phyloP scores from a whole-genome alignment of 1,140 invertebrate genomes.

The Pseudomyrmex cubaensis region DNA sequence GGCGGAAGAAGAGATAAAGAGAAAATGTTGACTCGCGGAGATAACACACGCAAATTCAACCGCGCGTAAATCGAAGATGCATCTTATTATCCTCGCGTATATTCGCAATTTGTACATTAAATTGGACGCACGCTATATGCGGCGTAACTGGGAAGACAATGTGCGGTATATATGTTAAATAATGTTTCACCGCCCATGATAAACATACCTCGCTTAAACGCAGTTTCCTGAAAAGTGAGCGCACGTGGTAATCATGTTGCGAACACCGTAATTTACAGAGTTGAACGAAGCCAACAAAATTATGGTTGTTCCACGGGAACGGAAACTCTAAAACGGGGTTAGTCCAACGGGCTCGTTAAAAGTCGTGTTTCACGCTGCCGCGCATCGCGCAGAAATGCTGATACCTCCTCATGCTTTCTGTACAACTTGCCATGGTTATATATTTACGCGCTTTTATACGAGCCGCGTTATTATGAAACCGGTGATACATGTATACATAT shows the following conservation, averaged over 20 bases:
- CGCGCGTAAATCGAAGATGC: not conserved
- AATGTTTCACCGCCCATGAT: slow-evolving; percentile 35
- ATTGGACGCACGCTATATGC: not conserved
- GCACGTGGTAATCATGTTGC: slow-evolving; percentile 54
- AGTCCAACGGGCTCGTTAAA: slow-evolving; percentile 64
- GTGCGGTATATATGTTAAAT: not conserved
- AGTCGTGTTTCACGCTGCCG: slow-evolving; percentile 30
- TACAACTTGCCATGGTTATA: slow-evolving; percentile 6
- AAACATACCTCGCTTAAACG: slow-evolving; percentile 55
- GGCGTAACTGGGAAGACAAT: not conserved
- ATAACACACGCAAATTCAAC: not conserved
- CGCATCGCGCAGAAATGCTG: slow-evolving; percentile 31
- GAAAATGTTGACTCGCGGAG: not conserved
- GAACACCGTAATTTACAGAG: slow-evolving; percentile 65
- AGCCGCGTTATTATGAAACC: not conserved
- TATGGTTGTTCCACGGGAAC: slow-evolving; percentile 46
- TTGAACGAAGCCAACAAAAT: slow-evolving; percentile 67
- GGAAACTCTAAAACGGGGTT: slow-evolving; percentile 61
- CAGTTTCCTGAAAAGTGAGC: slow-evolving; percentile 38
- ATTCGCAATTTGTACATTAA: slow-evolving; percentile 10
- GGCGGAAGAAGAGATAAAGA: not conserved
- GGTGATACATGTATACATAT: not conserved
- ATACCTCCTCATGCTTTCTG: slow-evolving; percentile 19
- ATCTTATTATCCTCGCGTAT: not conserved
- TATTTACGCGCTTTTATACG: slow-evolving; percentile 18